Base-by-base conservation (phyloP, 2,888 invertebrate species). In the Noctuana brunneofusca region DNA sequence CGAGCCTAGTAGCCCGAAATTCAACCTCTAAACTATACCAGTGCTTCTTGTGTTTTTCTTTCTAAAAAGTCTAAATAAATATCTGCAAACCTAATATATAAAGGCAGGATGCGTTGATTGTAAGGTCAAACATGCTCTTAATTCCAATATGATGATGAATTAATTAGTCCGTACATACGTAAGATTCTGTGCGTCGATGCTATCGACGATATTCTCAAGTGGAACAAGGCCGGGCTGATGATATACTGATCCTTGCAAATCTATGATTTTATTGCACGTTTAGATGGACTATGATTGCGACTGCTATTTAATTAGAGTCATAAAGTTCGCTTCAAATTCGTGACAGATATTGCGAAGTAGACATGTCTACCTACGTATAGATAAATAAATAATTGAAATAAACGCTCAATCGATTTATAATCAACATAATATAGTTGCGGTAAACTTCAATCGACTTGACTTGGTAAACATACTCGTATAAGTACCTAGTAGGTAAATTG, bases 211-310 rank as follows among this genome's bases (percentile, higher is more conserved):
- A 63, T 52, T 64, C 16, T 41, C 59, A 72, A 72, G 63, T 74
- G 54, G 74, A 65, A 73, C 78, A 78, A 78, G 78, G 78, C 70
- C 65, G 58, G 57, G 41, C 57, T 54, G 75, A 75, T 73, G 69
- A 74, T 75, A 73, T 68, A 68, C 66, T 69, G 65, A 64, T 65
- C 68, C 66, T 62, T 38, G 60, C 48, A 27, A 62, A 55, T 70
- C 60, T 69, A 69, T 67, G 69, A 68, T 70, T 71, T 74, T 71
- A 71, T 68, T 65, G 55, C 64, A 48, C 59, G 54, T 57, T 67
- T 20, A 54, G 63, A 53, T 59, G 35, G 59, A 30, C 50, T 57
- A 27, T 54, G 57, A 62, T 62, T 62, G 60, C 60, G 30, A 54
- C 46, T 43, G 43, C 52, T 38, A 48, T 46, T 46, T 54, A 60